A percentile compares a stretch with the other conserved stretches of the same genome.
These are phyloP conservation scores for Probaryconus sp. DNA, from an alignment of 1,140 invertebrate species.

Conservation along the genomic window DNA sequence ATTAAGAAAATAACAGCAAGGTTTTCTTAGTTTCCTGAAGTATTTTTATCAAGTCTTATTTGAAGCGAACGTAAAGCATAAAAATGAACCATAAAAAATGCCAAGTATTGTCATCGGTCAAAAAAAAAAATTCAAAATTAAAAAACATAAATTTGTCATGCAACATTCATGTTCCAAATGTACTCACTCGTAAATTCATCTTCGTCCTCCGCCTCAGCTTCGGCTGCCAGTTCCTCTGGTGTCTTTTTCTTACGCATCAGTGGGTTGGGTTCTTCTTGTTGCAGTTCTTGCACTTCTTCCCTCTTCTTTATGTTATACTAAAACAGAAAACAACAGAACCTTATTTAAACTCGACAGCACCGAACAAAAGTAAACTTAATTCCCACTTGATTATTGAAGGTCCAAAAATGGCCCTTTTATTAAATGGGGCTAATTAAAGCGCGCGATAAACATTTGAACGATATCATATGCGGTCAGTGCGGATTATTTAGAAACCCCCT, in stretches of 20 bases:
- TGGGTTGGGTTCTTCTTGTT: slow-evolving; percentile 90
- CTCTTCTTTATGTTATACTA: slow-evolving; percentile 99
- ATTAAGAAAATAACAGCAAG: too few species aligned
- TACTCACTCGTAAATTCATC: slow-evolving; percentile 98
- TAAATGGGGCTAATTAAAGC: too few species aligned
- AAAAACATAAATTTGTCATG: not conserved
- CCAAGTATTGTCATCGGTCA: too few species aligned
- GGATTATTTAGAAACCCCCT: too few species aligned
- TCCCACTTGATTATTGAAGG: too few species aligned
- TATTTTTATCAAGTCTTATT: too few species aligned
- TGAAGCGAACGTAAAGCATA: too few species aligned
- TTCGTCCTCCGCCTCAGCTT: slow-evolving; percentile 95
- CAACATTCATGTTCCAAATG: slow-evolving; percentile 2
- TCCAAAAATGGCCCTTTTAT: too few species aligned
- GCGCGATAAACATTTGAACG: too few species aligned
- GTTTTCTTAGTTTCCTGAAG: too few species aligned
- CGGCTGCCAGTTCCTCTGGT: slow-evolving; percentile 95
- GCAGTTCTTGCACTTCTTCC: slow-evolving; percentile 90
- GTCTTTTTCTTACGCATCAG: slow-evolving; percentile 98
- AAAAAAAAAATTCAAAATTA: slow-evolving; percentile 7
- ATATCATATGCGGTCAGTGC: too few species aligned
- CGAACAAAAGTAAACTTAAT: not conserved
- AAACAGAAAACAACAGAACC: slow-evolving; percentile 62
- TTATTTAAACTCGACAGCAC: not conserved
- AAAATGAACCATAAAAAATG: too few species aligned